Evolutionary conservation across 1,140 invertebrate genomes (phyloP).

Genomic region (Lordiphosa mommai): DNA sequence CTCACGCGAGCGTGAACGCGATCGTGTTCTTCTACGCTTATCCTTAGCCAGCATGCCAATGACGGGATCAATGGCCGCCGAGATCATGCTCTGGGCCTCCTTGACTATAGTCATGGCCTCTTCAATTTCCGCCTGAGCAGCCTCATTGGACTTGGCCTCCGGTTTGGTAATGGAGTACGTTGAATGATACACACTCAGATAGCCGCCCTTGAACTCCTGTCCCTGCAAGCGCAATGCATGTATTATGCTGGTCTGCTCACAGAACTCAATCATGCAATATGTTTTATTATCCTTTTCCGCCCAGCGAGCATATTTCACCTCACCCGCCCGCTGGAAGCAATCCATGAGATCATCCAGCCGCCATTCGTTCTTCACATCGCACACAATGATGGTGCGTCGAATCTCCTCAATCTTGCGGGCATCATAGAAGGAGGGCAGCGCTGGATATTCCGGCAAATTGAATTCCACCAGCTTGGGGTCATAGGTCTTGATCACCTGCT

Average conservation of each 20-base stretch:
- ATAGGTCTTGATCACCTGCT: conserved; percentile 92
- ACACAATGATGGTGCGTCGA: conserved; percentile 90
- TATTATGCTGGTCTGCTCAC: conserved; percentile 93
- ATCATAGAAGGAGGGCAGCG: conserved; percentile 93
- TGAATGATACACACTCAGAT: conserved; percentile 90
- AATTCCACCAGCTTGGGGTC: conserved; percentile 93
- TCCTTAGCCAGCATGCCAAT: conserved; percentile 92
- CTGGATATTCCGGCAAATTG: conserved; percentile 94
- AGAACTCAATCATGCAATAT: conserved; percentile 96
- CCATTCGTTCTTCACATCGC: conserved; percentile 87
- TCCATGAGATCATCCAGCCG: conserved; percentile 90
- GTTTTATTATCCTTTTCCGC: conserved; percentile 89
- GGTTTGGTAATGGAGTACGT: conserved; percentile 95
- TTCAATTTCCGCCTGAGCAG: conserved; percentile 96
- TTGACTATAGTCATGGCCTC: conserved; percentile 98
- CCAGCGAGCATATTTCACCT: conserved; percentile 97
- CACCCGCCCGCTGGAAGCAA: conserved; percentile 92
- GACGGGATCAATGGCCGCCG: conserved; percentile 94
- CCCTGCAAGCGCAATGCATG: conserved; percentile 94
- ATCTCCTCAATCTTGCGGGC: conserved; percentile 97
- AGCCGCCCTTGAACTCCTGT: conserved; percentile 84
- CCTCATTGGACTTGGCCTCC: conserved; percentile 96
- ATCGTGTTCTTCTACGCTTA: conserved; percentile 84
- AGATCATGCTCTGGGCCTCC: conserved; percentile 96
- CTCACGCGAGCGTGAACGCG: conserved; percentile 82